Evolutionary conservation across 2,113 vertebrate species (phyloP).

Genomic region (Caloenas nicobarica): DNA sequence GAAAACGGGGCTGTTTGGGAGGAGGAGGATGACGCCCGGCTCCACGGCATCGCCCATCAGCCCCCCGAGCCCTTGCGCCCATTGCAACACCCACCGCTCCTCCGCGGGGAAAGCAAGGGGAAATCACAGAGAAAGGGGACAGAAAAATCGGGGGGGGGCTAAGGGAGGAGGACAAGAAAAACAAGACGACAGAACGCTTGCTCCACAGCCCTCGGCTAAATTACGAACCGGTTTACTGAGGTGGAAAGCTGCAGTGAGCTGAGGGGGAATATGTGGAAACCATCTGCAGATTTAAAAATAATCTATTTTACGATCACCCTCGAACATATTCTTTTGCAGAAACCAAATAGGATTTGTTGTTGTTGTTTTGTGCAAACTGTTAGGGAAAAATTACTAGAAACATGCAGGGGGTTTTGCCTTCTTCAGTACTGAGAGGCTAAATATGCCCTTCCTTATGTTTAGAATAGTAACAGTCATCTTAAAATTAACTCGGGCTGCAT

Average conservation of each 20-base stretch:
- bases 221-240: constrained; percentile 60
- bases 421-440: constrained; percentile 66
- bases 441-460: constrained; percentile 73
- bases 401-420: constrained; percentile 62
- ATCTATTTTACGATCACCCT: constrained; percentile 63
- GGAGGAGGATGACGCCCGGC: not conserved
- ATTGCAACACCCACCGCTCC: accelerated
- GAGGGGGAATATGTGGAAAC: constrained; percentile 58
- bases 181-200: constrained; percentile 55
- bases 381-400: constrained; percentile 68
- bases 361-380: constrained; percentile 51
- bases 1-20: accelerated
- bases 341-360: constrained; percentile 54
- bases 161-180: constrained; percentile 29
- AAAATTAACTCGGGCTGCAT: constrained; percentile 64
- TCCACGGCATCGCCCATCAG: too few relatives aligned
- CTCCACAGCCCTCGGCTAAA: constrained; percentile 60
- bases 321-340: constrained; percentile 46
- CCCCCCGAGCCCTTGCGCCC: not conserved
- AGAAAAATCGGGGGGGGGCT: not conserved
- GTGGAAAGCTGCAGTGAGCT: constrained; percentile 60
- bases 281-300: constrained; percentile 72
- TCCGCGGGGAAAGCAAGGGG: not conserved
- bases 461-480: constrained; percentile 70
- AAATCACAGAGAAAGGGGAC: not conserved